These are phyloP conservation scores for Campylorhamphus procurvoides DNA, from an alignment of 2,113 vertebrate genomes.

Conservation along the genomic window DNA sequence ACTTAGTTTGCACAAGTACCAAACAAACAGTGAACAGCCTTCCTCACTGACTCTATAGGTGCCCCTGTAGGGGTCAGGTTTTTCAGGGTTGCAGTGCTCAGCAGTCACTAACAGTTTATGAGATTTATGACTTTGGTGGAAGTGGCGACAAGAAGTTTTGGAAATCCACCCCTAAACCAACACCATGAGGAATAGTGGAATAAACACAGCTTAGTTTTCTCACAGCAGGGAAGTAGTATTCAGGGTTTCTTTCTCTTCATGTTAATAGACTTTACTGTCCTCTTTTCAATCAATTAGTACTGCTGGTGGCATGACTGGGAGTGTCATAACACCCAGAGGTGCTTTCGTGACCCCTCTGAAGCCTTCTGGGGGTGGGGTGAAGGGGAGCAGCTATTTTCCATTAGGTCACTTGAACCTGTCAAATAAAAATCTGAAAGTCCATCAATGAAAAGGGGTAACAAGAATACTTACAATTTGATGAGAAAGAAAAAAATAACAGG, in stretches of 20 bases:
- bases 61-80: background rate
- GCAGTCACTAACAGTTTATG: background rate
- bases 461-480: background rate
- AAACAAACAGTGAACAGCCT: background rate
- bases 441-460: background rate
- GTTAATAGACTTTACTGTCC: background rate
- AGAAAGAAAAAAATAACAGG: background rate
- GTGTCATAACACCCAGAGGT: background rate
- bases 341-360: background rate
- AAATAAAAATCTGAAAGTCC: background rate
- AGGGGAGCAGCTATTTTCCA: background rate
- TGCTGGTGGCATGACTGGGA: background rate
- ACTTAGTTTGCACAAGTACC: background rate
- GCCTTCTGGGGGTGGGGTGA: background rate
- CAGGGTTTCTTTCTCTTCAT: background rate
- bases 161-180: background rate
- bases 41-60: background rate
- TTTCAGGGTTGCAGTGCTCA: background rate
- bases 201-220: background rate
- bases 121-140: background rate
- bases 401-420: background rate
- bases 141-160: background rate
- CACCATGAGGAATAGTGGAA: background rate
- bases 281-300: slow-evolving; percentile 4
- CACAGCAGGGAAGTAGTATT: background rate